A percentile compares a stretch with the other conserved stretches of the same genome.
Evolutionary conservation across 2,113 vertebrate genomes (phyloP).

Genomic region (Apistogramma diplotaenia): DNA sequence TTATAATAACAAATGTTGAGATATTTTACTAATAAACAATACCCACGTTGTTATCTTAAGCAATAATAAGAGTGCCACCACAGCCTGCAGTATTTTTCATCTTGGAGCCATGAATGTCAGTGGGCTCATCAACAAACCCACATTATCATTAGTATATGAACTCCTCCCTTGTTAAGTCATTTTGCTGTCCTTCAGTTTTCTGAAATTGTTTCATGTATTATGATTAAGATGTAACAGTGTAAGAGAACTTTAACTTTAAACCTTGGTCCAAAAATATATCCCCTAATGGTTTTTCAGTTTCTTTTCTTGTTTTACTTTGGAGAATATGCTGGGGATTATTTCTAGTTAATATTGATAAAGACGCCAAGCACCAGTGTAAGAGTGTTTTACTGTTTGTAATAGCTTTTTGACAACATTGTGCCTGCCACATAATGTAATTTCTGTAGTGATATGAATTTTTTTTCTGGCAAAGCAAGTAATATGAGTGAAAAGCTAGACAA

Average conservation of each 20-base stretch:
- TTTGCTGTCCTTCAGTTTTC: background rate
- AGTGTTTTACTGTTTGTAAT: background rate
- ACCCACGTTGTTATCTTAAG: background rate
- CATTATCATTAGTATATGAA: no score
- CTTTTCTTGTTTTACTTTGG: background rate
- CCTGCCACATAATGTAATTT: no score
- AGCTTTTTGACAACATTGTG: background rate
- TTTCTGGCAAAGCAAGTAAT: background rate
- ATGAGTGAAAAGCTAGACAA: background rate
- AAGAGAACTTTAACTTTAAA: background rate
- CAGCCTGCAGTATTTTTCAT: background rate
- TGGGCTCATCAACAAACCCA: no score
- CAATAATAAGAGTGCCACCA: background rate
- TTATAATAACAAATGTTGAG: background rate
- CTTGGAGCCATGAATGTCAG: background rate
- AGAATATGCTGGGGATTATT: background rate
- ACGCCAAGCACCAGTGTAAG: background rate
- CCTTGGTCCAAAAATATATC: background rate
- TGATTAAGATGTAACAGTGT: background rate
- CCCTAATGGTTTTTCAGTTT: background rate
- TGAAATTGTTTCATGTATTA: background rate
- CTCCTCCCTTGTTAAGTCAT: background rate
- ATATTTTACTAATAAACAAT: background rate
- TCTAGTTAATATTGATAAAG: background rate
- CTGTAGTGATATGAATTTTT: background rate